These are phyloP conservation scores for Anarsia innoxiella DNA, from an alignment of 2,888 invertebrate species.

Conservation along the genomic window DNA sequence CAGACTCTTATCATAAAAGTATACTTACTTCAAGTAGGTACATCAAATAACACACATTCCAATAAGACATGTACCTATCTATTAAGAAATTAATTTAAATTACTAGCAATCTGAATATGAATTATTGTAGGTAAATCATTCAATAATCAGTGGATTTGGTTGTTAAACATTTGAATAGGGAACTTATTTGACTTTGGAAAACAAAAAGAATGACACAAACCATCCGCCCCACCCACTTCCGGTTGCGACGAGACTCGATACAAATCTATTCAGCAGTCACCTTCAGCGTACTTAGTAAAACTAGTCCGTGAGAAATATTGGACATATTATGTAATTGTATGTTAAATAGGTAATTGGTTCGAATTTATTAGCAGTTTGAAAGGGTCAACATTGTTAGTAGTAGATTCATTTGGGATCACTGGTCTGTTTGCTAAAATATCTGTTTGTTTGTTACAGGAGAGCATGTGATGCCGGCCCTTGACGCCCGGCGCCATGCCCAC, in stretches of 20 bases:
- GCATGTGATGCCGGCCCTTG: slow-evolving; percentile 77
- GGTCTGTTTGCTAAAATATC: slow-evolving; percentile 1
- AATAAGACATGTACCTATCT: slow-evolving; percentile 1
- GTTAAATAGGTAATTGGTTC: slow-evolving; percentile 1
- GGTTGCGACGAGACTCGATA: slow-evolving; percentile 42
- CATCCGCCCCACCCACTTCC: slow-evolving; percentile 60
- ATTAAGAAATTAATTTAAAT: not conserved
- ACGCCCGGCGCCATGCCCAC: slow-evolving; percentile 77
- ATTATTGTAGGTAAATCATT: not conserved
- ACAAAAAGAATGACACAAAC: slow-evolving; percentile 54
- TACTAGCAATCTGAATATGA: too few species aligned
- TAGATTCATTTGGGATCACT: too few species aligned
- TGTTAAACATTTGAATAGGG: too few species aligned
- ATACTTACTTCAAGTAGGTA: not conserved
- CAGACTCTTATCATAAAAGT: slow-evolving; percentile 40
- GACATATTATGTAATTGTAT: slow-evolving; percentile 10
- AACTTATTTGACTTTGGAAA: slow-evolving; percentile 34
- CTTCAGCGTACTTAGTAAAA: slow-evolving; percentile 51
- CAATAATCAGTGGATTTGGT: too few species aligned
- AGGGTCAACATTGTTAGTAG: too few species aligned
- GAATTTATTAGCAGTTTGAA: not conserved
- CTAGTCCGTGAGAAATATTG: slow-evolving; percentile 58
- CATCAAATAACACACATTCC: slow-evolving; percentile 1
- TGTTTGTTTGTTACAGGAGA: slow-evolving; percentile 62
- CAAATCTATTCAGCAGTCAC: slow-evolving; percentile 59